phyloP scores from a whole-genome alignment of 1,140 invertebrate genomes.

The Penaeus chinensis region DNA sequence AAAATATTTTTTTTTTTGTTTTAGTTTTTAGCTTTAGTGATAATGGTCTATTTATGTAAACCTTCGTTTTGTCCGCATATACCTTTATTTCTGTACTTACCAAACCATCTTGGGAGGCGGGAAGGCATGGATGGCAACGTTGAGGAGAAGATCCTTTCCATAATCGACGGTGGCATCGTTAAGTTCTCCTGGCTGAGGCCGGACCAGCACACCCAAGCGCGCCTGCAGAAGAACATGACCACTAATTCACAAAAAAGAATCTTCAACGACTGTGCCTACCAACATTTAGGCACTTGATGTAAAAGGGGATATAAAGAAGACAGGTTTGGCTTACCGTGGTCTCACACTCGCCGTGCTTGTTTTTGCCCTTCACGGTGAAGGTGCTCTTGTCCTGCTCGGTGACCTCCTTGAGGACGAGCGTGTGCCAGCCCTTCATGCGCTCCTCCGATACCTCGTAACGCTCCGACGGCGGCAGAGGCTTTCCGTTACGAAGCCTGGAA shows the following conservation, averaged over 20 bases:
- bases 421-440: constrained; percentile 80
- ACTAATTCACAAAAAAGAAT: too few species aligned
- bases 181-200: constrained; percentile 80
- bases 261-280: too few species aligned
- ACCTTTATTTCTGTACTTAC: constrained; percentile 68
- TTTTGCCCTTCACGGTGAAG: constrained; percentile 72
- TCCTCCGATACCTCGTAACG: constrained; percentile 78
- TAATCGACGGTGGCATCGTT: constrained; percentile 80
- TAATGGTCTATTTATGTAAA: too few species aligned
- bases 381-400: constrained; percentile 70
- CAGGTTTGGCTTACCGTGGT: constrained; percentile 55
- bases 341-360: constrained; percentile 71
- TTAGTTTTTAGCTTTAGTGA: too few species aligned
- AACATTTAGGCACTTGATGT: neutral
- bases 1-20: too few species aligned
- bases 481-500: constrained; percentile 55
- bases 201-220: constrained; percentile 79
- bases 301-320: neutral
- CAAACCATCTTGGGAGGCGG: constrained; percentile 83
- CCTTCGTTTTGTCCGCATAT: too few species aligned
- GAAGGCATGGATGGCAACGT: constrained; percentile 80
- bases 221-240: constrained; percentile 67
- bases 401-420: constrained; percentile 68
- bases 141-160: constrained; percentile 78
- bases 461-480: constrained; percentile 65